Evolutionary conservation across 2,888 invertebrate species (phyloP).

Genomic region (Carpatolechia fugitivella): DNA sequence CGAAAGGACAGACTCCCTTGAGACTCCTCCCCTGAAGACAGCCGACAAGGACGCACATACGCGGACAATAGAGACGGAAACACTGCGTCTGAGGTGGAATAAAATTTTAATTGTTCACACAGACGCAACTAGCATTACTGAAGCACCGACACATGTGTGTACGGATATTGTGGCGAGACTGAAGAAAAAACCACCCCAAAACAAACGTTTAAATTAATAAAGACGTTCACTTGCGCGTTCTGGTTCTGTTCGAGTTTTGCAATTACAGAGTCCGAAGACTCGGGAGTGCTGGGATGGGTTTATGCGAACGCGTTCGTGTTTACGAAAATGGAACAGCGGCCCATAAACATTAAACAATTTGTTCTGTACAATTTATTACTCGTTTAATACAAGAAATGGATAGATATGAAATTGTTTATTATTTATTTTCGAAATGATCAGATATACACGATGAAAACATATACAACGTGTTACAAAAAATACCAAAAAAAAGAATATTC

Average conservation of each 20-base stretch:
- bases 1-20: constrained; percentile 83
- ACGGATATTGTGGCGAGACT: constrained; percentile 48
- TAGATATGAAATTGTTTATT: not conserved
- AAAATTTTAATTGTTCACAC: constrained; percentile 79
- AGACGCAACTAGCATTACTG: constrained; percentile 35
- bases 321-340: constrained; percentile 17
- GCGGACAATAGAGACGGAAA: constrained; percentile 44
- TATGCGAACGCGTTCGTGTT: constrained; percentile 31
- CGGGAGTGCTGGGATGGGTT: constrained; percentile 20
- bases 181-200: constrained; percentile 67
- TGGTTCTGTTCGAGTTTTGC: constrained; percentile 36
- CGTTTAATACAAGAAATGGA: not conserved
- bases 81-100: constrained; percentile 73
- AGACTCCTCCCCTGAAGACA: constrained; percentile 79
- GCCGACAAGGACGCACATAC: constrained; percentile 56
- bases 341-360: constrained; percentile 11
- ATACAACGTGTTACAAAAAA: too few species aligned
- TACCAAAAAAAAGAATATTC: too few species aligned
- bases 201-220: constrained; percentile 73
- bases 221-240: constrained; percentile 61
- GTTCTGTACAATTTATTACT: not conserved
- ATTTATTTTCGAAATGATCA: too few species aligned
- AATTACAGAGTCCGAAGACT: constrained; percentile 35
- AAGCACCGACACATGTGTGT: constrained; percentile 47
- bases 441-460: too few species aligned